Base-by-base conservation (phyloP, 2,113 vertebrate genomes). In the Phrynosoma platyrhinos region DNA sequence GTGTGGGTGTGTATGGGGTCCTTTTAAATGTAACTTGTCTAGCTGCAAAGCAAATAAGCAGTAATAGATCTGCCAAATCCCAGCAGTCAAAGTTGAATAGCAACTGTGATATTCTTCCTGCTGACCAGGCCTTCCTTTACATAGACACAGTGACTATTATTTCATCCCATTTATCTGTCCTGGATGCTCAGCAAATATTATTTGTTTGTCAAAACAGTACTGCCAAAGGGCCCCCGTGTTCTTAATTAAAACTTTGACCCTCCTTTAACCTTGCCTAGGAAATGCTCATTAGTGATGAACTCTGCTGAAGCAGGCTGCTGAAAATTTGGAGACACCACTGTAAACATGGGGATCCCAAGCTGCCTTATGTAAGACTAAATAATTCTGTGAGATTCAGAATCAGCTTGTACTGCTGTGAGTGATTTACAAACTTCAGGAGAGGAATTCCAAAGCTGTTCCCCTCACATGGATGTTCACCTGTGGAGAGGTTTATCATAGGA, bases 231-330 rank as follows among this genome's bases (percentile, higher is more conserved):
- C 79, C 42, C 14, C 79, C 1, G 6, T 87, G 32, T 53, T 79
- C 87, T 91, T 87, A 91, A 90, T 91, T 87, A 92, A 94, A 92
- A 79, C 91, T 78, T 94, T 94, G 94, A 94, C 93, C 94, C 89
- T 85, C 91, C 86, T 92, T 89, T 94, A 91, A 92, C 92, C 93
- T 91, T 93, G 83, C 84, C 58, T 84, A 79, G 88, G 90, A 94
- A 90, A 81, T 90, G 71, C 91, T 94, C 82, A 4, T 94, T 91
- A 93, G 88, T 27, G 87, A 68, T 85, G 90, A 91, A 53, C 0
- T 1, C 30, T 78, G 74, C 85, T 3, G 42, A 62, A 16, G 58
- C 78, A 91, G 88, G 36, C 79, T 89, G 66, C 52, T 68, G 2
- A 16, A 1, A 9, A 0, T 0, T 5, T 47, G 62, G 58, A 89